Evolutionary conservation across 2,888 invertebrate species (phyloP).

Genomic region (Carpatolechia fugitivella): DNA sequence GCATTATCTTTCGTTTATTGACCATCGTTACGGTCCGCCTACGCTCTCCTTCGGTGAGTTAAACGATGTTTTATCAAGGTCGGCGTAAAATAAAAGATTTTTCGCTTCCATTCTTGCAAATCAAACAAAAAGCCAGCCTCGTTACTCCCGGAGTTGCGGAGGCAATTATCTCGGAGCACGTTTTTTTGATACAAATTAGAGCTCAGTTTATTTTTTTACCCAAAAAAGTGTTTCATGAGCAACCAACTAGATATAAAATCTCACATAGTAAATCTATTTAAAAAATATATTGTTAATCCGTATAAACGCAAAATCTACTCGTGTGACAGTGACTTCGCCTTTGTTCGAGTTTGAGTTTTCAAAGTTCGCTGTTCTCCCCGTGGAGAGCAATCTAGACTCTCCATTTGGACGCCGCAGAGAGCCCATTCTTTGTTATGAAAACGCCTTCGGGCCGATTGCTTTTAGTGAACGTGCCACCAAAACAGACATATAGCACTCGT

Average conservation of each 20-base stretch:
- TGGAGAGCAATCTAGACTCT: slow-evolving; percentile 37
- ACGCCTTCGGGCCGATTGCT: slow-evolving; percentile 35
- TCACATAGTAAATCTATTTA: too few species aligned
- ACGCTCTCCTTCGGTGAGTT: slow-evolving; percentile 26
- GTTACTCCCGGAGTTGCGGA: slow-evolving; percentile 7
- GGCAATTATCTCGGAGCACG: slow-evolving; percentile 12
- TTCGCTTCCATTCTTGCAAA: slow-evolving; percentile 12
- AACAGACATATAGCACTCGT: slow-evolving; percentile 17
- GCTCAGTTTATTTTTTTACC: slow-evolving; percentile 8
- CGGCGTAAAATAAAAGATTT: slow-evolving; percentile 12
- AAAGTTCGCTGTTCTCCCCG: slow-evolving; percentile 24
- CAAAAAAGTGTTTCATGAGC: neutral
- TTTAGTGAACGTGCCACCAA: slow-evolving; percentile 27
- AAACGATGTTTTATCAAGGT: slow-evolving; percentile 32
- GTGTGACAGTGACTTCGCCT: too few species aligned
- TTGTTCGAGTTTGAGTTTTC: too few species aligned
- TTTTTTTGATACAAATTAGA: slow-evolving; percentile 11
- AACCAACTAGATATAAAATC: neutral
- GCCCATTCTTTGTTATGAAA: slow-evolving; percentile 48
- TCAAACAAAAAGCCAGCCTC: slow-evolving; percentile 8
- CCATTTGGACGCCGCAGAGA: slow-evolving; percentile 31
- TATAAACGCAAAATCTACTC: too few species aligned
- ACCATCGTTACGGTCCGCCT: slow-evolving; percentile 23
- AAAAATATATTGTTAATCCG: too few species aligned
- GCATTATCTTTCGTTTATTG: slow-evolving; percentile 16